phyloP scores from a whole-genome alignment of 64 coral and sea anemone genomes.

The Actinia tenebrosa region DNA sequence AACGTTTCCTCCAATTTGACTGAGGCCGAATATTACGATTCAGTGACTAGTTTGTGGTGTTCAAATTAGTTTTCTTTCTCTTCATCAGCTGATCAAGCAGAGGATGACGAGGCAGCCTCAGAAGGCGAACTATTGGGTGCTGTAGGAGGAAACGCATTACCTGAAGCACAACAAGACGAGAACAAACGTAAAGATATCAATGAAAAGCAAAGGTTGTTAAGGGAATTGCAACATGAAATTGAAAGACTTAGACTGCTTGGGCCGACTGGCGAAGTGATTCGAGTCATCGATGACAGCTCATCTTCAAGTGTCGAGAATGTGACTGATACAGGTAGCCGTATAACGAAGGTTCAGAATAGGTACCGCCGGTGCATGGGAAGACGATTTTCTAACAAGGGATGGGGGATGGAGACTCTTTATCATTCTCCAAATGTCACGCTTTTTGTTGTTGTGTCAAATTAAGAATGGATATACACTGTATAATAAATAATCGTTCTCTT shows the following conservation, averaged over 20 bases:
- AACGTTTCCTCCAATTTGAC: too few relatives aligned
- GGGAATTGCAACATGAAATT: conserved; percentile 52
- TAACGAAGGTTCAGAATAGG: too few relatives aligned
- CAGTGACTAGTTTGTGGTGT: not conserved
- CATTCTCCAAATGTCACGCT: too few relatives aligned
- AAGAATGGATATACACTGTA: too few relatives aligned
- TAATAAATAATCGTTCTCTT: too few relatives aligned
- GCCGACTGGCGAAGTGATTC: conserved; percentile 19
- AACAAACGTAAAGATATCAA: not conserved
- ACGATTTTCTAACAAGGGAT: too few relatives aligned
- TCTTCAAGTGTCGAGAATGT: not conserved
- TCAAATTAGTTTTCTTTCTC: not conserved
- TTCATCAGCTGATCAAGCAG: not conserved
- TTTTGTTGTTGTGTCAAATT: too few relatives aligned
- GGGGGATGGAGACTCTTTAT: too few relatives aligned
- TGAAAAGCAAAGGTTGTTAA: conserved; percentile 28
- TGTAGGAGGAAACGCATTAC: conserved; percentile 26
- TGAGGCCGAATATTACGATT: too few relatives aligned
- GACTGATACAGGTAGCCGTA: not conserved
- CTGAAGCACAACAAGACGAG: conserved; percentile 7
- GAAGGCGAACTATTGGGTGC: conserved; percentile 44
- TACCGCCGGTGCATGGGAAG: too few relatives aligned
- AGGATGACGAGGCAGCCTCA: conserved; percentile 4
- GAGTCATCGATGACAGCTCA: conserved; percentile 2
- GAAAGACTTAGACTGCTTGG: conserved; percentile 30